Percentiles rank a stretch among this genome's conserved stretches.
These are phyloP conservation scores for Semotilus atromaculatus DNA, from an alignment of 2,797 vertebrate genomes.

Conservation along the genomic window DNA sequence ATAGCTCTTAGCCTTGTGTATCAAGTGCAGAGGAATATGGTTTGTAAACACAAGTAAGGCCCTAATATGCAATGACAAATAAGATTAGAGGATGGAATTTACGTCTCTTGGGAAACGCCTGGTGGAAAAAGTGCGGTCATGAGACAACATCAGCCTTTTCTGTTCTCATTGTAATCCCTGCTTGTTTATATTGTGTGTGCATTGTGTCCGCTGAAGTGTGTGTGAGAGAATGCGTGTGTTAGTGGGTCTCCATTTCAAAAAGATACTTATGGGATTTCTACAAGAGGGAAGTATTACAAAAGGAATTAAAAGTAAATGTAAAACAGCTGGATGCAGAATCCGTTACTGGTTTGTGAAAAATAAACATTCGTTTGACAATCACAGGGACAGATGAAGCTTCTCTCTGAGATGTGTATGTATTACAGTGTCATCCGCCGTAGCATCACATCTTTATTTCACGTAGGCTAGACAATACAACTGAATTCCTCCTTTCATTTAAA, in stretches of 20 bases:
- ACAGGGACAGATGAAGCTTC: slow-evolving; percentile 34
- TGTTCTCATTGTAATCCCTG: slow-evolving; percentile 39
- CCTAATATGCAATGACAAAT: slow-evolving; percentile 64
- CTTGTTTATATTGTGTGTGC: slow-evolving; percentile 48
- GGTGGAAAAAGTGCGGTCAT: slow-evolving; percentile 56
- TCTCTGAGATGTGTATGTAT: not conserved
- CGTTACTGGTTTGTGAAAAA: slow-evolving; percentile 42
- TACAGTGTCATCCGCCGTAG: not conserved
- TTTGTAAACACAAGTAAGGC: slow-evolving; percentile 61
- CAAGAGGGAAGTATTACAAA: slow-evolving; percentile 55
- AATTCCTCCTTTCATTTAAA: not conserved
- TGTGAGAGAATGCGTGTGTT: slow-evolving; percentile 29
- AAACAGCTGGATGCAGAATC: slow-evolving; percentile 56
- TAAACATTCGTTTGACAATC: slow-evolving; percentile 53
- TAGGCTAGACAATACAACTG: not conserved
- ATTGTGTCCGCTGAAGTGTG: slow-evolving; percentile 15
- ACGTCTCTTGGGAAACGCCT: slow-evolving; percentile 50
- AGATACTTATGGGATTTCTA: slow-evolving; percentile 58
- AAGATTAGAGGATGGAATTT: slow-evolving; percentile 62
- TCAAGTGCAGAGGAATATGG: slow-evolving; percentile 62
- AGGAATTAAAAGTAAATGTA: slow-evolving; percentile 59
- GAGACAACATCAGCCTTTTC: slow-evolving; percentile 52
- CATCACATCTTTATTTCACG: not conserved
- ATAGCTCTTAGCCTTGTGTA: slow-evolving; percentile 56
- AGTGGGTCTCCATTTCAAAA: slow-evolving; percentile 55